Evolutionary conservation across 2,888 invertebrate genomes (phyloP).

Genomic region (Epirrhoe alternata): DNA sequence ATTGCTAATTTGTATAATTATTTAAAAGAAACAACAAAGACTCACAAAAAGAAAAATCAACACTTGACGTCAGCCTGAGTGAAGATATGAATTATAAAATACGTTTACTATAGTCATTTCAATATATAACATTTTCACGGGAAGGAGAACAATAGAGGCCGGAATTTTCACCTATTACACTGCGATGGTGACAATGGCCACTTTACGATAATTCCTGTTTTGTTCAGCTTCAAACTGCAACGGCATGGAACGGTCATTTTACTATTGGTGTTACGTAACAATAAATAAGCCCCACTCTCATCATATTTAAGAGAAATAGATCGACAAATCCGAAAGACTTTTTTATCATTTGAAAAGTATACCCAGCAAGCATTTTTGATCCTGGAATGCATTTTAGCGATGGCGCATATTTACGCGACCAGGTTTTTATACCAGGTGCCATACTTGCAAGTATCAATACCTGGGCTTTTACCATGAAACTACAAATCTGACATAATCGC

Average conservation of each 20-base stretch:
- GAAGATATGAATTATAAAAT: conserved; percentile 32
- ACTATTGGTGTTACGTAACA: conserved; percentile 23
- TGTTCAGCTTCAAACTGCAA: conserved; percentile 51
- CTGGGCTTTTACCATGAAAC: no score
- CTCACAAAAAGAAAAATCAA: background rate
- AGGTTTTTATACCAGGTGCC: no score
- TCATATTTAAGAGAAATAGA: background rate
- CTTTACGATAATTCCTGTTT: conserved; percentile 58
- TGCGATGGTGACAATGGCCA: conserved; percentile 58
- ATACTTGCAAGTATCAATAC: no score
- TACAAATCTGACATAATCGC: no score
- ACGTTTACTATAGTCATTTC: conserved; percentile 28
- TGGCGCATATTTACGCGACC: no score
- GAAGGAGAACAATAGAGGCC: conserved; percentile 55
- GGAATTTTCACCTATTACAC: conserved; percentile 53
- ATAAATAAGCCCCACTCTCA: conserved; percentile 7
- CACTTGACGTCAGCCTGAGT: conserved; percentile 1
- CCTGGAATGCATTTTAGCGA: no score
- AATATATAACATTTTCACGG: conserved; percentile 44
- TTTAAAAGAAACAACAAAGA: conserved; percentile 1
- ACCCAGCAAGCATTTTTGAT: no score
- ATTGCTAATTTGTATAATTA: background rate
- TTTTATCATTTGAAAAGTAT: no score
- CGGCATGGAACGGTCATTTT: conserved; percentile 50
- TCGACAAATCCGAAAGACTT: no score